Evolutionary conservation across 2,888 invertebrate species (phyloP).

Genomic region (Temnothorax ravouxi): DNA sequence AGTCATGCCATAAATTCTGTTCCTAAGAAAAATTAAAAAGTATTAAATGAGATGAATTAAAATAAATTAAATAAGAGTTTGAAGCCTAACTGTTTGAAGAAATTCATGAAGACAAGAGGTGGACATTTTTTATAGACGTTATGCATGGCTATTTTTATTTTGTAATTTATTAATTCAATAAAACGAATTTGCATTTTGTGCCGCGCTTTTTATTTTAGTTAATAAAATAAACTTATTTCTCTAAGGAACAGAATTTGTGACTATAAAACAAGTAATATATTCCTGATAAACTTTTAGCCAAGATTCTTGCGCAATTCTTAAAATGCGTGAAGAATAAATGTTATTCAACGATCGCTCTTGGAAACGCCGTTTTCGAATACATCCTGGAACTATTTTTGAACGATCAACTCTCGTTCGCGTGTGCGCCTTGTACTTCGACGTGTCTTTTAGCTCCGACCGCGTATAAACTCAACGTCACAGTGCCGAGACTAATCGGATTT

Average conservation of each 20-base stretch:
- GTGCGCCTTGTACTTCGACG: neutral
- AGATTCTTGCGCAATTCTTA: neutral
- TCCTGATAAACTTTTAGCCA: neutral
- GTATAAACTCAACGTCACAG: neutral
- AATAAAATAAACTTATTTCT: neutral
- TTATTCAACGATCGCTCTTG: neutral
- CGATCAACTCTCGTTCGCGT: neutral
- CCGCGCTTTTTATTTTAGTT: neutral
- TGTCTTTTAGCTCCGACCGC: neutral
- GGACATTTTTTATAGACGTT: too few species aligned
- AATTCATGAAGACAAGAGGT: too few species aligned
- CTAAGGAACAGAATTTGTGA: neutral
- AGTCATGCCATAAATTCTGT: too few species aligned
- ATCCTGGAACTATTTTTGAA: constrained; percentile 17
- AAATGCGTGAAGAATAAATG: neutral
- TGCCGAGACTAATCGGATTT: neutral
- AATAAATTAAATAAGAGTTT: neutral
- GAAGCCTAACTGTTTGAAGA: too few species aligned
- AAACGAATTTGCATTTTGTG: too few species aligned
- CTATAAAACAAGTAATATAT: neutral
- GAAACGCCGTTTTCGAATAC: neutral
- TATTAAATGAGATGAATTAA: neutral
- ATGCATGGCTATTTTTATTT: too few species aligned
- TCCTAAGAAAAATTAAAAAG: neutral
- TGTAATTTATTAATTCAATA: too few species aligned